Evolutionary conservation across 23 tunicate genomes (phyloP).

Genomic region (Halocynthia roretzi): DNA sequence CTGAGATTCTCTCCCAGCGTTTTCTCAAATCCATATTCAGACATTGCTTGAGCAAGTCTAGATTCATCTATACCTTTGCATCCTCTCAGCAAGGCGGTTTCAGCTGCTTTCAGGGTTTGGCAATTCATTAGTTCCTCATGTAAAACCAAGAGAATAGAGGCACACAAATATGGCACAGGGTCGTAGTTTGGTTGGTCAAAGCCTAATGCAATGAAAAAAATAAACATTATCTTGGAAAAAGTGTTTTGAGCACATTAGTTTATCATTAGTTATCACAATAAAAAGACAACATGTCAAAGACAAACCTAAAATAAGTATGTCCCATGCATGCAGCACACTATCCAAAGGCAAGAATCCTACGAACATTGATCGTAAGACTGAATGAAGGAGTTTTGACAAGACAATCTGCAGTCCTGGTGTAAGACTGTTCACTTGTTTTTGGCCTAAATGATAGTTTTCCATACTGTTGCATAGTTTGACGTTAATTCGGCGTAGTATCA

Average conservation of each 20-base stretch:
- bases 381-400: slow-evolving; percentile 25
- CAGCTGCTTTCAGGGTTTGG: slow-evolving; percentile 31
- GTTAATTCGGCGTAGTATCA: slow-evolving; percentile 15
- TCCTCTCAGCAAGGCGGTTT: slow-evolving; percentile 13
- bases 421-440: not conserved
- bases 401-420: slow-evolving; percentile 8
- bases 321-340: slow-evolving; percentile 58
- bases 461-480: slow-evolving; percentile 13
- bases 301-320: slow-evolving; percentile 18
- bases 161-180: slow-evolving; percentile 49
- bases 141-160: slow-evolving; percentile 20
- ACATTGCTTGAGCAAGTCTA: not conserved
- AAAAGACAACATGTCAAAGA: not conserved
- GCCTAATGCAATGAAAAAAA: slow-evolving; percentile 7
- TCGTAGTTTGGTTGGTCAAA: slow-evolving; percentile 29
- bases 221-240: not conserved
- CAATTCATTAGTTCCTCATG: slow-evolving; percentile 9
- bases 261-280: not conserved
- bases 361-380: slow-evolving; percentile 40
- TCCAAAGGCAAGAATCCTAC: slow-evolving; percentile 67
- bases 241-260: not conserved
- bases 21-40: slow-evolving; percentile 1
- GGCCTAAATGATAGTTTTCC: slow-evolving; percentile 1
- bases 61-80: slow-evolving; percentile 8
- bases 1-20: slow-evolving; percentile 5